These are phyloP conservation scores for Drosophila nigromelanica DNA, from an alignment of 1,140 invertebrate species.

Conservation along the genomic window DNA sequence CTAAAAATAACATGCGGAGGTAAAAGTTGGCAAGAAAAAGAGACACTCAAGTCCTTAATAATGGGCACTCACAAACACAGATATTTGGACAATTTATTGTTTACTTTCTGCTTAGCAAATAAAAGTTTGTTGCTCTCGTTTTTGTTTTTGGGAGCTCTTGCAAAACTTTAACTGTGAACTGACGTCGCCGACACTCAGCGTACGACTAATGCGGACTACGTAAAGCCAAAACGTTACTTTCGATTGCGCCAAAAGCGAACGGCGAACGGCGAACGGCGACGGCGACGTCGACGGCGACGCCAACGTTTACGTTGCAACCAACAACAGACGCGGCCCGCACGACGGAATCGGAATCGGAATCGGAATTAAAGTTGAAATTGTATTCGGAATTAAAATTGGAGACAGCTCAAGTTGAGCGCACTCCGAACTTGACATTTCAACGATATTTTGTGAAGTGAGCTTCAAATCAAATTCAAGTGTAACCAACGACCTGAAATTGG, in stretches of 20 bases:
- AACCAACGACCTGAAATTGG: conserved; percentile 19
- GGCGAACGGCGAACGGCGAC: background rate
- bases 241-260: conserved; percentile 73
- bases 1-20: background rate
- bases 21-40: background rate
- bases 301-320: conserved; percentile 21
- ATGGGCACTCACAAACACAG: conserved; percentile 14
- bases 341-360: conserved; percentile 9
- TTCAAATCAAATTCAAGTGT: conserved; percentile 24
- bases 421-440: conserved; percentile 5
- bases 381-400: conserved; percentile 50
- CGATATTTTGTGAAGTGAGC: conserved; percentile 7
- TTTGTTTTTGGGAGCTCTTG: conserved; percentile 20
- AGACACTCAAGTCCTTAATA: background rate
- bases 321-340: conserved; percentile 2
- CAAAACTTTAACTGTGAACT: conserved; percentile 61
- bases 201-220: conserved; percentile 74
- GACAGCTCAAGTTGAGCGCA: background rate
- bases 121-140: conserved; percentile 1
- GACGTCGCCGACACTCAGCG: conserved; percentile 65
- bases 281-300: background rate
- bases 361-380: conserved; percentile 38
- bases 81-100: background rate
- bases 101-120: background rate
- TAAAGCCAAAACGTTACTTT: conserved; percentile 78